A percentile compares a stretch with the other conserved stretches of the same genome.
Conservation (phyloP, 1,140 invertebrate species). For the Gryon sp. region DNA sequence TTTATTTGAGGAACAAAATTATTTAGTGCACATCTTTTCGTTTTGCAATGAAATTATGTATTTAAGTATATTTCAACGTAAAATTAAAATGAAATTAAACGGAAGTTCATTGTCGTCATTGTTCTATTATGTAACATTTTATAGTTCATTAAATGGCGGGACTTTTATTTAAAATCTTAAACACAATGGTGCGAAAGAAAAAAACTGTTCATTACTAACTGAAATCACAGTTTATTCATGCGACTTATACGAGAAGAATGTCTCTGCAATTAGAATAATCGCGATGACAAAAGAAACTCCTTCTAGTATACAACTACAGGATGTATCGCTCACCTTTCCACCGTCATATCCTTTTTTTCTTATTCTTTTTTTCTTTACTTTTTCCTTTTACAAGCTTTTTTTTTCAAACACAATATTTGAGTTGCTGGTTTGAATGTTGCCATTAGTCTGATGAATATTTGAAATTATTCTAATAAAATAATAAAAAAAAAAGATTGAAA, state of each 20-base stretch:
- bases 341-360: constrained; percentile 27
- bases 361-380: not conserved
- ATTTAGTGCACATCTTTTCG: too few species aligned
- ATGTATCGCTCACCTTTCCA: constrained; percentile 29
- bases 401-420: not conserved
- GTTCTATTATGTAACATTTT: constrained; percentile 48
- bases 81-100: constrained; percentile 36
- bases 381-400: constrained; percentile 7
- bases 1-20: too few species aligned
- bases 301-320: constrained; percentile 13
- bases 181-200: constrained; percentile 26
- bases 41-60: too few species aligned
- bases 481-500: too few species aligned
- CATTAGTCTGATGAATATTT: too few species aligned
- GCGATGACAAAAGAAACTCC: constrained; percentile 32
- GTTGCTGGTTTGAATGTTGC: not conserved
- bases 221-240: constrained; percentile 30
- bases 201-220: constrained; percentile 35
- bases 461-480: too few species aligned
- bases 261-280: constrained; percentile 51
- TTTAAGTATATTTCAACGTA: constrained; percentile 37
- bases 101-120: constrained; percentile 36
- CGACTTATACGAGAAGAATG: constrained; percentile 29
- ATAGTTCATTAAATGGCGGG: constrained; percentile 26
- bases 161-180: constrained; percentile 25